These are phyloP conservation scores for Myotis pilosus DNA, from an alignment of 2,797 vertebrate species.

Conservation along the genomic window DNA sequence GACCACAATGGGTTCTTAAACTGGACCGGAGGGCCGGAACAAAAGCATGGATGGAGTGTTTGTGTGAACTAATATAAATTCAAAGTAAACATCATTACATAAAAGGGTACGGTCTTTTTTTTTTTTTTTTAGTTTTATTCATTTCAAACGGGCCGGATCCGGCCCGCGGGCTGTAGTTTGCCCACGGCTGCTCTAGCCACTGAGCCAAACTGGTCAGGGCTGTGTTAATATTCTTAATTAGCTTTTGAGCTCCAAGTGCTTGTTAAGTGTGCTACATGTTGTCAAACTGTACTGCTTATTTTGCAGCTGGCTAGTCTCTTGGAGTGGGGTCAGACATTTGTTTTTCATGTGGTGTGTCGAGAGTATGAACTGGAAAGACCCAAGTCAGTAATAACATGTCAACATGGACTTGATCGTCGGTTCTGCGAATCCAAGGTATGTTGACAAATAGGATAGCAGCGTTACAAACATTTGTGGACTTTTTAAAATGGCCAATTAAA, in stretches of 20 bases:
- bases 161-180: too few species aligned
- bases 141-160: too few species aligned
- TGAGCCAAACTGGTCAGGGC: too few species aligned
- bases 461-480: background rate
- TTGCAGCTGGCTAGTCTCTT: constrained; percentile 91
- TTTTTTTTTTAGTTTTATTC: too few species aligned
- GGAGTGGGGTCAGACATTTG: constrained; percentile 95
- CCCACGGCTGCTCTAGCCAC: too few species aligned
- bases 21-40: too few species aligned
- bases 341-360: constrained; percentile 94
- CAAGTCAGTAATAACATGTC: constrained; percentile 93
- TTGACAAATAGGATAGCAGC: background rate
- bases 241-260: background rate
- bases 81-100: too few species aligned
- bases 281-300: constrained; percentile 50
- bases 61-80: too few species aligned
- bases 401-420: constrained; percentile 96
- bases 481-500: background rate
- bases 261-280: constrained; percentile 8
- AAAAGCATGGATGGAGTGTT: too few species aligned
- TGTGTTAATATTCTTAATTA: background rate
- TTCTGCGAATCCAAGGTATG: constrained; percentile 95
- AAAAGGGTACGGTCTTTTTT: too few species aligned
- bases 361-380: constrained; percentile 98
- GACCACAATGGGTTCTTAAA: too few species aligned